Conservation (phyloP, 2,888 invertebrate species). For the Magallana nippona region DNA sequence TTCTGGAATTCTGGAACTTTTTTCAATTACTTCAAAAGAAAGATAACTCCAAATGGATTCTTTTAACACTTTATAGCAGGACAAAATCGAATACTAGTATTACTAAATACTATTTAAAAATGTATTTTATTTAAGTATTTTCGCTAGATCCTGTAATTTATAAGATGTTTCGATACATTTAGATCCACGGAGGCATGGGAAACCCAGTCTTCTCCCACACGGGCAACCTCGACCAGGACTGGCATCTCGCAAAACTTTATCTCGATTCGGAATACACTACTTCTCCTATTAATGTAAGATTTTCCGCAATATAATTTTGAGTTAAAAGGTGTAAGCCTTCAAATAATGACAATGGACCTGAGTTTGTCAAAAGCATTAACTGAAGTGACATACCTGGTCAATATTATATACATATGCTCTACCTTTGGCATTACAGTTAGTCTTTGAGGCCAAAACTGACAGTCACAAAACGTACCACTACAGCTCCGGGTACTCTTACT, state of each 20-base stretch:
- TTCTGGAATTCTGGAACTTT: too few relatives aligned
- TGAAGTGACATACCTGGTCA: too few relatives aligned
- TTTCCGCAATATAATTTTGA: too few relatives aligned
- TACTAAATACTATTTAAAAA: too few relatives aligned
- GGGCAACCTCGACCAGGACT: slow-evolving; percentile 56
- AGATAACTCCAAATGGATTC: too few relatives aligned
- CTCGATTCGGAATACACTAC: slow-evolving; percentile 66
- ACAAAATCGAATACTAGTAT: too few relatives aligned
- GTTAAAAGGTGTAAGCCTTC: too few relatives aligned
- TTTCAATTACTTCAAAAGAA: background rate
- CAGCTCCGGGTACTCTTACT: slow-evolving; percentile 40
- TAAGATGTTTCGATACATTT: background rate
- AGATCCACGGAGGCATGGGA: slow-evolving; percentile 65
- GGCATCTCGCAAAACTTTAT: slow-evolving; percentile 62
- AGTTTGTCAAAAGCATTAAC: background rate
- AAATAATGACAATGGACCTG: background rate
- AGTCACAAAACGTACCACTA: slow-evolving; percentile 47
- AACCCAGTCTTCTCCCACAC: slow-evolving; percentile 60
- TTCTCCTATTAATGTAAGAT: slow-evolving; percentile 57
- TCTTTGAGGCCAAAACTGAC: slow-evolving; percentile 58
- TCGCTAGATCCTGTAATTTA: background rate
- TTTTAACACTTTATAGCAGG: too few relatives aligned
- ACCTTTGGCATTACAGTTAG: slow-evolving; percentile 52
- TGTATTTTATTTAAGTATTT: too few relatives aligned
- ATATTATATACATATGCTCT: background rate